Evolutionary conservation across 2,797 vertebrate genomes (phyloP), one percentile per base, ranked within the genome.

Genomic region (Poeciliopsis gracilis): DNA sequence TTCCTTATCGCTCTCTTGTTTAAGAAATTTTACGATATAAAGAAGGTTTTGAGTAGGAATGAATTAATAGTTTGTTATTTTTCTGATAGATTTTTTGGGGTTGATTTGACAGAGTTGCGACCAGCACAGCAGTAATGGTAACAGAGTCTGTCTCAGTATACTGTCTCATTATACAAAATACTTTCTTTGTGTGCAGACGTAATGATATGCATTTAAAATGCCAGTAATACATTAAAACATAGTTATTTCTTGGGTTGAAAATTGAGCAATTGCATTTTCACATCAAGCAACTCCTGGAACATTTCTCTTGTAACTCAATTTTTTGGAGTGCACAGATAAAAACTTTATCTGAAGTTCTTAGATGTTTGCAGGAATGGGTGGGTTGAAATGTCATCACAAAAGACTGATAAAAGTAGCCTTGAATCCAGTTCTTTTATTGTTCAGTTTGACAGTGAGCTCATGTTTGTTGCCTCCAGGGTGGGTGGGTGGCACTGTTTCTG

Each of bases 401-500:
- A 67, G 36, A 67, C 63, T 67, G 36, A 67, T 41, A 38, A 28
- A 28, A 71, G 70, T 49, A 30, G 25, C 49, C n/a, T 72, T 72
- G 70, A 47, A 49, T 72, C 30, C 43, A 47, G 70, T 30, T 33
- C 8, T 72, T 47, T 47, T 49, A 41, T 41, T 67, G 63, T 12
- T 67, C 36, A 23, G 6, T 66, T 38, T 66, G 61, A 67, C 36
- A 67, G 36, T 72, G n/a, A 30, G 70, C 7, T 72, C 16, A 8
- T 46, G 43, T 33, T 16, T 16, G 70, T 47, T 47, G 25, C 7
- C 28, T 46, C 13, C 9, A 49, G 70, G 3, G 28, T 20, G 45
- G 45, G 70, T 72, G 70, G 70, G 43, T 30, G 70, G 70, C n/a
- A 47, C 15, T 11, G 28, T 72, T 72, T 72, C 70, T 47, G 28